Percentiles rank a stretch among this genome's conserved stretches.
Conservation (phyloP, 2,113 vertebrate genomes). For the Plecotus auritus region DNA sequence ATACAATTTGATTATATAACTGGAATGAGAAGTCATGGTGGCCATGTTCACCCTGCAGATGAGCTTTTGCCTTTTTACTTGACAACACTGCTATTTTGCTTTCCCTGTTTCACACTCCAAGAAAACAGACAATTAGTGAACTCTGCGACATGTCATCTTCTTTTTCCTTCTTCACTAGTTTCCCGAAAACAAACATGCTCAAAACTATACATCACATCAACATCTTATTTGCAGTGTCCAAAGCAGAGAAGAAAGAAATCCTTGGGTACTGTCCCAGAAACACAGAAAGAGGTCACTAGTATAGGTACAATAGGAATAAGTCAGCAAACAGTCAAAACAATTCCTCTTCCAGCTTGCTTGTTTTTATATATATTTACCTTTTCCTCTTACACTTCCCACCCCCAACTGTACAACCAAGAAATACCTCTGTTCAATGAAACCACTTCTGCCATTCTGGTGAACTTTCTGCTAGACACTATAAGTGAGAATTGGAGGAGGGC, state of each 20-base stretch:
- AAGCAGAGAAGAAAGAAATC: not conserved
- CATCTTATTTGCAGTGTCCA: not conserved
- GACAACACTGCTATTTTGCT: not conserved
- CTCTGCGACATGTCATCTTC: not conserved
- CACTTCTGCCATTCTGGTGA: not conserved
- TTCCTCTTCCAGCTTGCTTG: not conserved
- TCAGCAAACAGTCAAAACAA: not conserved
- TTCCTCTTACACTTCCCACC: not conserved
- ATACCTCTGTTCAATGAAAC: not conserved
- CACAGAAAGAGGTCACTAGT: not conserved
- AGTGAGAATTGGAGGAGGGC: not conserved
- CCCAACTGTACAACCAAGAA: not conserved
- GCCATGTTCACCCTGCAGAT: not conserved
- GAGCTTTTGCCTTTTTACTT: not conserved
- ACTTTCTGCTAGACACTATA: not conserved
- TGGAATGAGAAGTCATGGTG: not conserved
- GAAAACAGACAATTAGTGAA: slow-evolving; percentile 23
- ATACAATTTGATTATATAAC: not conserved
- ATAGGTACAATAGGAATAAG: not conserved
- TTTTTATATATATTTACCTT: not conserved
- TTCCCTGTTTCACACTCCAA: not conserved
- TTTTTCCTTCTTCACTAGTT: not conserved
- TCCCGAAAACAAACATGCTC: not conserved
- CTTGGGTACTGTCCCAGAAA: not conserved
- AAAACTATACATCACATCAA: not conserved